Evolutionary conservation across 2,113 vertebrate species (phyloP).

Genomic region (Thymallus thymallus): DNA sequence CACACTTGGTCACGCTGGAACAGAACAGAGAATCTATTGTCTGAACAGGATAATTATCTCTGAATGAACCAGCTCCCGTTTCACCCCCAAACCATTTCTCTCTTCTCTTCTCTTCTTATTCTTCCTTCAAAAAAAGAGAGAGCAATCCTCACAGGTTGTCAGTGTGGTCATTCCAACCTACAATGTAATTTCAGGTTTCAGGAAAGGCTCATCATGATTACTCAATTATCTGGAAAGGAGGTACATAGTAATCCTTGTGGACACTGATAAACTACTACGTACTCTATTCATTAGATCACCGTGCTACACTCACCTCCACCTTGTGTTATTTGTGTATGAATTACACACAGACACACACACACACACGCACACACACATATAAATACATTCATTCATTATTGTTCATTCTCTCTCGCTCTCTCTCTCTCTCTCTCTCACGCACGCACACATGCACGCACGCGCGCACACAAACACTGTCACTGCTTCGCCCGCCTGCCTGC

Average conservation of each 20-base stretch:
- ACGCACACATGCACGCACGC: not conserved
- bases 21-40: constrained; percentile 12
- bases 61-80: constrained; percentile 2
- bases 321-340: not conserved
- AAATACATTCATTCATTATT: not conserved
- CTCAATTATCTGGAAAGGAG: not conserved
- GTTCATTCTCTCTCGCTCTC: not conserved
- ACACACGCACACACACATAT: not conserved
- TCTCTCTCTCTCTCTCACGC: constrained; percentile 1
- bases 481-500: not conserved
- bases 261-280: not conserved
- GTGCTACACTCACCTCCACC: not conserved
- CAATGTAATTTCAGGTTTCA: not conserved
- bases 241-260: not conserved
- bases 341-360: not conserved
- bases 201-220: not conserved
- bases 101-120: not conserved
- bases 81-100: not conserved
- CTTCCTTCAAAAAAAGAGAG: not conserved
- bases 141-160: not conserved
- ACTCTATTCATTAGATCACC: not conserved
- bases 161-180: not conserved
- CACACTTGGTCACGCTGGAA: too few relatives aligned
- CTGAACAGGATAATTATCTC: not conserved
- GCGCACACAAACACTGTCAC: constrained; percentile 2